phyloP scores from a whole-genome alignment of 2,888 invertebrate species.

The Ochropacha duplaris region DNA sequence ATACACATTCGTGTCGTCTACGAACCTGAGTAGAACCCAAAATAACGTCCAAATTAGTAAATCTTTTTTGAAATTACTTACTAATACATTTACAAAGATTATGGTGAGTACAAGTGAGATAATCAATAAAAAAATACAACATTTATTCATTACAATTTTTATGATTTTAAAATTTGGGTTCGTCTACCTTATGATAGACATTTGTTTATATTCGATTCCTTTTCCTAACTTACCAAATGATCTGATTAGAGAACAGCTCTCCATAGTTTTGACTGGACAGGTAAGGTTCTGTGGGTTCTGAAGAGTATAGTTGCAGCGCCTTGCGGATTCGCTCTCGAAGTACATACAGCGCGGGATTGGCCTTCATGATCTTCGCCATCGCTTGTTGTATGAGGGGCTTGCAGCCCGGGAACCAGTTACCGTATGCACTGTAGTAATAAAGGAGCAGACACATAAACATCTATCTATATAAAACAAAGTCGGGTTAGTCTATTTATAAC shows the following conservation, averaged over 20 bases:
- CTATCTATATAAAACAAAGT: no score
- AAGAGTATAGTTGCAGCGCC: slow-evolving; percentile 98
- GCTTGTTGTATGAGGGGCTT: slow-evolving; percentile 99
- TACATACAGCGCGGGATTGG: slow-evolving; percentile 99
- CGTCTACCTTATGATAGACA: no score
- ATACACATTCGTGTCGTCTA: slow-evolving; percentile 99
- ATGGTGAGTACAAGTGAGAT: no score
- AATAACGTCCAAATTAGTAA: no score
- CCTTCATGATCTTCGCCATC: slow-evolving; percentile 99
- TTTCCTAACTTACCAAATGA: slow-evolving; percentile 92
- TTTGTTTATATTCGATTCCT: no score
- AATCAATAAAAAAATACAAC: no score
- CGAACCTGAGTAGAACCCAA: slow-evolving; percentile 85
- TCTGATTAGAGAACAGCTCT: slow-evolving; percentile 99
- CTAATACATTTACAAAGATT: no score
- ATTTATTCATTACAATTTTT: no score
- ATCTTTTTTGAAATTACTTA: not conserved
- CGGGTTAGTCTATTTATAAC: no score
- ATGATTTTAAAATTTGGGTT: no score
- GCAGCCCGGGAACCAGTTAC: slow-evolving; percentile 99
- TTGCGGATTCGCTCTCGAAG: slow-evolving; percentile 98
- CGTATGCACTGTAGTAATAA: slow-evolving; percentile 90
- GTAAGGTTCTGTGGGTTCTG: slow-evolving; percentile 99
- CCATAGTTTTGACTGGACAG: slow-evolving; percentile 99
- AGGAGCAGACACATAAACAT: no score